Conservation (phyloP, 2,888 invertebrate species). For the Ramazzottius varieornatus region DNA sequence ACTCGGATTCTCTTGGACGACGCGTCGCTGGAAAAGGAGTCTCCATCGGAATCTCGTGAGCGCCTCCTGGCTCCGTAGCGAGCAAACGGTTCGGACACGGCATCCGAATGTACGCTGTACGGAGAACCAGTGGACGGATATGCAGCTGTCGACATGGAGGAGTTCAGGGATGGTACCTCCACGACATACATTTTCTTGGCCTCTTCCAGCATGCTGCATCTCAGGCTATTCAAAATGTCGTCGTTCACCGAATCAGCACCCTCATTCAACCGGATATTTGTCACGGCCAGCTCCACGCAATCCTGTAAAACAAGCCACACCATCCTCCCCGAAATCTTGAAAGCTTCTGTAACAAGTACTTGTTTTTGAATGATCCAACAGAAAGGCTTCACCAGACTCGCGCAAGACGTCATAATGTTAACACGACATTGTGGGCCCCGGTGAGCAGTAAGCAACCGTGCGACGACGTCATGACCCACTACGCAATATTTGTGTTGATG, state of each 20-base stretch:
- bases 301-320: slow-evolving; percentile 30
- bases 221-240: not conserved
- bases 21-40: not conserved
- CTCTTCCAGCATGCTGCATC: slow-evolving; percentile 6
- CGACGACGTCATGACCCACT: no score
- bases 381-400: no score
- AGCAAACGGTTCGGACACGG: not conserved
- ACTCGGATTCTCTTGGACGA: not conserved
- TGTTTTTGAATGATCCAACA: no score
- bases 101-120: not conserved
- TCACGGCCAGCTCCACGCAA: slow-evolving; percentile 50
- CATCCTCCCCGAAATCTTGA: no score
- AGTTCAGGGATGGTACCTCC: slow-evolving; percentile 11
- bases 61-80: not conserved
- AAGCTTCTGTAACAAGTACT: no score
- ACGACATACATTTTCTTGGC: slow-evolving; percentile 36
- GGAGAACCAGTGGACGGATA: not conserved
- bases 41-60: not conserved
- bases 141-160: slow-evolving; percentile 8
- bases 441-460: no score
- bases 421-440: no score
- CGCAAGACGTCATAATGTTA: no score
- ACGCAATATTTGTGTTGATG: no score
- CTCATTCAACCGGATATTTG: slow-evolving; percentile 45
- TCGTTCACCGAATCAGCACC: slow-evolving; percentile 31